Conservation (phyloP, 2,888 invertebrate species). For the Protophormia terraenovae region DNA sequence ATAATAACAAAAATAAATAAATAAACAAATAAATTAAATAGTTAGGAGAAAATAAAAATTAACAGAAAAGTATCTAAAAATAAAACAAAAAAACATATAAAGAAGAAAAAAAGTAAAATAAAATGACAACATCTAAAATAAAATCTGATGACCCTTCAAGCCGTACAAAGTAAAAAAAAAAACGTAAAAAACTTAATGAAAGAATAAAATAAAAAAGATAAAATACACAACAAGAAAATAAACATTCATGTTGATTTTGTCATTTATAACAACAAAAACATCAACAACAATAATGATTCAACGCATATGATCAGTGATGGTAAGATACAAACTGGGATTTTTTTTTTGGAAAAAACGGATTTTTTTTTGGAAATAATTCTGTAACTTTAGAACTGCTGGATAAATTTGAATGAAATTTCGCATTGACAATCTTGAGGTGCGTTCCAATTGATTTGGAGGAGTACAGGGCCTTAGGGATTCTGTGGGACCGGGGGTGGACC, state of each 20-base stretch:
- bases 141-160: conserved; percentile 51
- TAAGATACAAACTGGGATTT: too few species aligned
- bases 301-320: neutral
- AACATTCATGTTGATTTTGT: conserved; percentile 58
- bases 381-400: too few species aligned
- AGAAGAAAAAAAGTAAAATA: neutral
- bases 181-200: neutral
- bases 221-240: conserved; percentile 11
- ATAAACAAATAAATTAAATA: conserved; percentile 8
- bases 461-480: too few species aligned
- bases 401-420: too few species aligned
- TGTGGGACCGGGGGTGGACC: too few species aligned
- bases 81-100: neutral
- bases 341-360: neutral
- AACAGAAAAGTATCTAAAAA: neutral
- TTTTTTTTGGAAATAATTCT: too few species aligned
- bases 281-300: neutral
- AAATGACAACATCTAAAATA: conserved; percentile 1
- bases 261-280: conserved; percentile 40
- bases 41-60: neutral
- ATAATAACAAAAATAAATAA: conserved; percentile 32
- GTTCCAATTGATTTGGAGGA: too few species aligned
- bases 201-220: conserved; percentile 12
- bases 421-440: too few species aligned
- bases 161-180: neutral